Conservation (phyloP, 2,888 invertebrate genomes). For the Sarcophaga caerulescens region DNA sequence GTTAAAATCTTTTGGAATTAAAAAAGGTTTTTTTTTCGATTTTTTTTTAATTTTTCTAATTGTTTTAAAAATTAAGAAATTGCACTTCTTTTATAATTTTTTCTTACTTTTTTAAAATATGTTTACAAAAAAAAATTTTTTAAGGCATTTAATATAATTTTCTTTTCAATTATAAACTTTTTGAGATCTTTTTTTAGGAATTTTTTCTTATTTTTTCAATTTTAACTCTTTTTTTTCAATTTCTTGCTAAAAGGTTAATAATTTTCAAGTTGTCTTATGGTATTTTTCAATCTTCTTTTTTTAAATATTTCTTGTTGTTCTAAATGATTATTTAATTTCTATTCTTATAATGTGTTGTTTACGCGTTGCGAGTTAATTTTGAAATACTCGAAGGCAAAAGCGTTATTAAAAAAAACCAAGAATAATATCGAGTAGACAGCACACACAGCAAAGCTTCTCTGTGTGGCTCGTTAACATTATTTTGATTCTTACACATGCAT, state of each 20-base stretch:
- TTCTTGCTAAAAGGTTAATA: conserved; percentile 47
- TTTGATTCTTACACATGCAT: conserved; percentile 44
- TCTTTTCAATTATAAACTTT: conserved; percentile 29
- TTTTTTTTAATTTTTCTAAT: conserved; percentile 30
- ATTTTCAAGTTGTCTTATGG: conserved; percentile 41
- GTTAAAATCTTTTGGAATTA: not conserved
- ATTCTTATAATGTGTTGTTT: conserved; percentile 70
- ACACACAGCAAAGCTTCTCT: conserved; percentile 59
- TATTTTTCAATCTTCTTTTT: conserved; percentile 2
- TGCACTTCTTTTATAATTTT: conserved; percentile 44
- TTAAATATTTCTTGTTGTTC: conserved; percentile 10
- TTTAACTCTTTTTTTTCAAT: not conserved
- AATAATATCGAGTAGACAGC: conserved; percentile 60
- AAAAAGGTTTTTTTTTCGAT: not conserved
- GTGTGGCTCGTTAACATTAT: conserved; percentile 20
- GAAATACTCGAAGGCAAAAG: conserved; percentile 73
- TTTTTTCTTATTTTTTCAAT: conserved; percentile 13
- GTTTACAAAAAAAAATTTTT: conserved; percentile 39
- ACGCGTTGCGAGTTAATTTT: conserved; percentile 77
- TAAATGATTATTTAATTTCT: conserved; percentile 47
- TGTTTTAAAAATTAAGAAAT: conserved; percentile 44
- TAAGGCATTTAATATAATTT: conserved; percentile 63
- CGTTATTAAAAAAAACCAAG: conserved; percentile 65
- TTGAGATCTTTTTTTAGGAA: conserved; percentile 51
- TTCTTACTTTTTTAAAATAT: conserved; percentile 21